Percentiles rank a stretch among this genome's conserved stretches.
Conservation (phyloP, 2,113 vertebrate species). For the Setophaga kirtlandii region DNA sequence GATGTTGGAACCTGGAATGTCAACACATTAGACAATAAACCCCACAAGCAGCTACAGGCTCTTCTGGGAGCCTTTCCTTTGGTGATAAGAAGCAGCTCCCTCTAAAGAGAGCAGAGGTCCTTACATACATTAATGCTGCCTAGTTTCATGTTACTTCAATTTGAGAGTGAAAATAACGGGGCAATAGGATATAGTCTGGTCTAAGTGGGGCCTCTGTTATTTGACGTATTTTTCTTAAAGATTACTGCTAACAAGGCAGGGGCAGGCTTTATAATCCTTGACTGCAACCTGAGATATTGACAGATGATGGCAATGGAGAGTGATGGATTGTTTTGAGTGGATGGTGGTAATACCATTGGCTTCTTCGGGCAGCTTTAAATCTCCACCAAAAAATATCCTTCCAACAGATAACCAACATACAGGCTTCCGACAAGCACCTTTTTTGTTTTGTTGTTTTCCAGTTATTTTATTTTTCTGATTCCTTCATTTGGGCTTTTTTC, state of each 20-base stretch:
- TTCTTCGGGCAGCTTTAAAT: not conserved
- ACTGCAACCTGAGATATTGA: not conserved
- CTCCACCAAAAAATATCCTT: not conserved
- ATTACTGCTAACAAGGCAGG: not conserved
- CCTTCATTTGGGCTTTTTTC: not conserved
- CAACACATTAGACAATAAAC: not conserved
- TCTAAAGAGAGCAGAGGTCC: not conserved
- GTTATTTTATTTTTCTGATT: not conserved
- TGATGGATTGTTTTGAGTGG: accelerated
- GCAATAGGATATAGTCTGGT: not conserved
- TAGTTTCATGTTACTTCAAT: not conserved
- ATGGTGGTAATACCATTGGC: not conserved
- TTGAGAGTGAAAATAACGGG: not conserved
- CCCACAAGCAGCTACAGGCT: not conserved
- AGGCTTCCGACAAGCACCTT: not conserved
- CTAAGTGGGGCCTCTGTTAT: not conserved
- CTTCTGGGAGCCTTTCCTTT: not conserved
- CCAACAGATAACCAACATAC: not conserved
- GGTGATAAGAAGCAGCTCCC: not conserved
- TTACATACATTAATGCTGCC: not conserved
- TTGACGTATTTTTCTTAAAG: not conserved
- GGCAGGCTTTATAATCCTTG: not conserved
- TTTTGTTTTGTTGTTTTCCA: not conserved
- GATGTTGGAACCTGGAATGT: not conserved
- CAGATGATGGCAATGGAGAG: not conserved